A percentile compares a stretch with the other conserved stretches of the same genome.
These are phyloP conservation scores for Perca flavescens DNA, from an alignment of 2,113 vertebrate genomes.

Conservation along the genomic window DNA sequence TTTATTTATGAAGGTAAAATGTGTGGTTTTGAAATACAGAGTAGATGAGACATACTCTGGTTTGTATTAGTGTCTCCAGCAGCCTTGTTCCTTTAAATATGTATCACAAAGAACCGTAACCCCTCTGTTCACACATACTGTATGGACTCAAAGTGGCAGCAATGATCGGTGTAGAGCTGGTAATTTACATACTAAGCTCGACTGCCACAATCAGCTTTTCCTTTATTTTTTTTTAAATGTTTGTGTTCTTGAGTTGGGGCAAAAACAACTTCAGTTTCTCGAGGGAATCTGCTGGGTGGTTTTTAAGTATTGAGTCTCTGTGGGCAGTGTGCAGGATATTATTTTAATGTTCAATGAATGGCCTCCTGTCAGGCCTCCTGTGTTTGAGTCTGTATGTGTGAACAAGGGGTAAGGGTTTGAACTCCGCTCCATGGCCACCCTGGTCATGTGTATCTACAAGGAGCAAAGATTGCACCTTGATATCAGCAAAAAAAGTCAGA, in stretches of 20 bases:
- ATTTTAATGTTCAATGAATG: neutral
- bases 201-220: neutral
- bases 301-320: neutral
- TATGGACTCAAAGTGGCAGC: neutral
- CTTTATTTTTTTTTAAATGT: no score
- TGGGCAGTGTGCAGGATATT: neutral
- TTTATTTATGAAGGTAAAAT: neutral
- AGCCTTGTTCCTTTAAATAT: neutral
- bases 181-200: neutral
- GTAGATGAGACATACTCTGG: neutral
- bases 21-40: neutral
- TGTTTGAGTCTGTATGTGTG: neutral
- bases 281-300: neutral
- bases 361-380: neutral
- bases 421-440: neutral
- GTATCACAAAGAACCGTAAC: neutral
- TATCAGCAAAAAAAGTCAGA: neutral
- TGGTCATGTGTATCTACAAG: neutral
- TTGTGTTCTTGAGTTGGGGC: neutral
- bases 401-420: neutral
- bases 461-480: neutral
- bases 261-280: neutral
- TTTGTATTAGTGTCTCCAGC: neutral
- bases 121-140: neutral
- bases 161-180: neutral